Conservation (phyloP, 2,888 invertebrate species). For the Leptura quadrifasciata region DNA sequence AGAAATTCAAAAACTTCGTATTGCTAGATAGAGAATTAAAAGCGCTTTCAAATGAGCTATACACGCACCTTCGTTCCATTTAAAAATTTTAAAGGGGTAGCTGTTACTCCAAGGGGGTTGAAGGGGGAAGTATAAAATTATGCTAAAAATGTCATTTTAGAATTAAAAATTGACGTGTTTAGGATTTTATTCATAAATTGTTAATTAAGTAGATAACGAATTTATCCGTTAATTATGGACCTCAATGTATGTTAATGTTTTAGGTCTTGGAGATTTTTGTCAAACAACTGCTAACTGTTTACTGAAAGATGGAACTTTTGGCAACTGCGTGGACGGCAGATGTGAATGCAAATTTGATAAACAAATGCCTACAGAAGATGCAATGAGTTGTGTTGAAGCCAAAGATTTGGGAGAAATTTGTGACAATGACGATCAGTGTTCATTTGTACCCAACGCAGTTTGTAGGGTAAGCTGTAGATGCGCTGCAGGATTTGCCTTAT, state of each 20-base stretch:
- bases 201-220: no score
- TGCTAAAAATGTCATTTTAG: no score
- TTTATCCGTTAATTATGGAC: no score
- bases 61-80: no score
- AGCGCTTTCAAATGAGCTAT: no score
- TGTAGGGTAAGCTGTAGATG: constrained; percentile 68
- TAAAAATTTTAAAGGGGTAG: no score
- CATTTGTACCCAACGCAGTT: constrained; percentile 62
- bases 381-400: constrained; percentile 62
- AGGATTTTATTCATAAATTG: no score
- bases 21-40: no score
- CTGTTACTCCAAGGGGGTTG: no score
- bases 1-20: no score
- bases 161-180: no score
- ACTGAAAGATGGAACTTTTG: constrained; percentile 63
- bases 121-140: no score
- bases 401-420: constrained; percentile 66
- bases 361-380: constrained; percentile 61
- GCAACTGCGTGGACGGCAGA: constrained; percentile 65
- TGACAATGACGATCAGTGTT: constrained; percentile 65
- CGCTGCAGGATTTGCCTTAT: constrained; percentile 63
- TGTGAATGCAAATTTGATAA: constrained; percentile 66
- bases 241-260: constrained; percentile 42
- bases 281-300: constrained; percentile 66
- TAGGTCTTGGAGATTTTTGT: constrained; percentile 67